Conservation (phyloP, 2,113 vertebrate genomes). For the Terrapene triunguis region DNA sequence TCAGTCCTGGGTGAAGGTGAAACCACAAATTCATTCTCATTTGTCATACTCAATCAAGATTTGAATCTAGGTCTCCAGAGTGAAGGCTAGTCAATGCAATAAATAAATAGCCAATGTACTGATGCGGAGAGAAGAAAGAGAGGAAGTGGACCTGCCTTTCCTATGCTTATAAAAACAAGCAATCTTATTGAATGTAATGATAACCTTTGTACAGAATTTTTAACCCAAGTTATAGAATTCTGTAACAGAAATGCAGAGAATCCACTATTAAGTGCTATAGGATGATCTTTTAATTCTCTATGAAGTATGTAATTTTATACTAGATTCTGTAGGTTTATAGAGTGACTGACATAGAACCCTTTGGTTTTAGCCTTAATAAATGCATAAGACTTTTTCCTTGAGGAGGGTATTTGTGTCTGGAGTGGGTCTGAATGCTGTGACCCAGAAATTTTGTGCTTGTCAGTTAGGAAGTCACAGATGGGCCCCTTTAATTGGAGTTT, state of each 20-base stretch:
- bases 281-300: background rate
- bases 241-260: background rate
- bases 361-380: background rate
- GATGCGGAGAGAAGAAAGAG: background rate
- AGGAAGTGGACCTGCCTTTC: rapidly evolving
- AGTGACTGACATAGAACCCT: background rate
- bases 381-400: background rate
- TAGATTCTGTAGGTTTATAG: background rate
- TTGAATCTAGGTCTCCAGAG: background rate
- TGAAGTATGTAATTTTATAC: background rate
- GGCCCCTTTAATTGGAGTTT: background rate
- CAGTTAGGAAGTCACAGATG: background rate
- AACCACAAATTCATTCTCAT: background rate
- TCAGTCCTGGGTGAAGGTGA: background rate
- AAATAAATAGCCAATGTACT: background rate
- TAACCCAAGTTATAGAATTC: background rate
- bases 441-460: background rate
- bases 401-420: background rate
- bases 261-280: background rate
- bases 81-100: background rate
- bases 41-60: background rate
- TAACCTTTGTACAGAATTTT: background rate
- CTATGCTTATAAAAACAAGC: background rate
- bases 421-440: background rate
- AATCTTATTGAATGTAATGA: background rate